Evolutionary conservation across 2,888 invertebrate species (phyloP), one percentile per base, ranked within the genome.

Genomic region (Ethmia dodecea): DNA sequence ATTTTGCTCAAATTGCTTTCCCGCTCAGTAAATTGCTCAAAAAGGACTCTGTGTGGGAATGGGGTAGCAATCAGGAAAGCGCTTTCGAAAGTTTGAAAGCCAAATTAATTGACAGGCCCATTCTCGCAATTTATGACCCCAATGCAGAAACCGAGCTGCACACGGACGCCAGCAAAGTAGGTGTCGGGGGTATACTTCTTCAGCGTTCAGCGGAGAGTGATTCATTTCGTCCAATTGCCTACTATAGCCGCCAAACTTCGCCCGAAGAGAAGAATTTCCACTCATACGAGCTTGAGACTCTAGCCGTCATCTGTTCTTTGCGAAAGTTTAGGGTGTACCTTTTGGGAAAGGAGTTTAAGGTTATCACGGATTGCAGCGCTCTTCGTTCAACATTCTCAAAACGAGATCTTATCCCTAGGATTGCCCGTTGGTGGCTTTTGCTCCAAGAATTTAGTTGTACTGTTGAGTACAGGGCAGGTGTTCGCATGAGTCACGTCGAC

Each of bases 81-180:
- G 6, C 27, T 27, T 27, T 13, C 8, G 13, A 12, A 6, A 13
- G 2, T 5, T n/a, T 28, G 3, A 28, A 28, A n/a, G 15, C 3
- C 1, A 28, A 15, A 14, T 15, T 6, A n/a, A 12, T 8, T 9
- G 14, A 9, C 37, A 45, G n/a, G n/a, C n/a, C n/a, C n/a, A n/a
- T n/a, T n/a, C n/a, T n/a, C n/a, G n/a, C n/a, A 1, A 48, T 65
- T 4, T 71, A 55, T 29, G 37, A 49, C 28, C 46, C 41, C 4
- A 11, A 35, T 26, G 12, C 43, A 8, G 13, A 62, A 53, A 44
- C 43, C 3, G 31, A 40, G 12, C 28, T 42, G 4, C 42, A 42
- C 10, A 38, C 38, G 0, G 37, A 42, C 9, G 37, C 38, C 6
- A 28, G 38, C 26, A 42, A 24, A n/a, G 3, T 42, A 10, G 33